Percentiles rank a stretch among this genome's conserved stretches.
phyloP scores from a whole-genome alignment of 2,113 vertebrate genomes.

The Gadus chalcogrammus region DNA sequence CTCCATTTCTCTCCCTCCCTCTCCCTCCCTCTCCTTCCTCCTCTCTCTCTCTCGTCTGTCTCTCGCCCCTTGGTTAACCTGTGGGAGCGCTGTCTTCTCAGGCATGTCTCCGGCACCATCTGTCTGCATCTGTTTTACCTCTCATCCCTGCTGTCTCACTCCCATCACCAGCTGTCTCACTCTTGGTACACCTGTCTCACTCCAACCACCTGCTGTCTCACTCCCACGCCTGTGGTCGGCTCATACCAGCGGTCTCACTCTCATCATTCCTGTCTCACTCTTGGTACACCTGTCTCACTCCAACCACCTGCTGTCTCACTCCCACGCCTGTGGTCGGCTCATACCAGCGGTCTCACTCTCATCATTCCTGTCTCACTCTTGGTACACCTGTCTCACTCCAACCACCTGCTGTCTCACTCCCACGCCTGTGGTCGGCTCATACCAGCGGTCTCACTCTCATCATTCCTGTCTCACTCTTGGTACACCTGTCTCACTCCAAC shows the following conservation, averaged over 20 bases:
- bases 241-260: slow-evolving; percentile 28
- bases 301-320: not conserved
- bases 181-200: not conserved
- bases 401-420: not conserved
- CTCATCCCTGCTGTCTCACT: not conserved
- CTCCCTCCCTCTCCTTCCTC: slow-evolving; percentile 5
- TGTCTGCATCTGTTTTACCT: not conserved
- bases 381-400: not conserved
- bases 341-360: slow-evolving; percentile 30
- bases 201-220: not conserved
- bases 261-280: slow-evolving; percentile 20
- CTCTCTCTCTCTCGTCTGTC: not conserved
- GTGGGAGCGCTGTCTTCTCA: no score
- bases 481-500: not conserved
- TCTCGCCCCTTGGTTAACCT: no score
- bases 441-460: slow-evolving; percentile 30
- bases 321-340: not conserved
- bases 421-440: slow-evolving; percentile 4
- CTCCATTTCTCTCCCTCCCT: not conserved
- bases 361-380: slow-evolving; percentile 18
- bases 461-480: slow-evolving; percentile 14
- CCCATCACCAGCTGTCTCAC: slow-evolving; percentile 1
- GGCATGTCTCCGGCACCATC: not conserved
- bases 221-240: not conserved
- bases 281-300: not conserved